These are phyloP conservation scores for Pimpla rufipes DNA, from an alignment of 2,888 invertebrate species.

Conservation along the genomic window DNA sequence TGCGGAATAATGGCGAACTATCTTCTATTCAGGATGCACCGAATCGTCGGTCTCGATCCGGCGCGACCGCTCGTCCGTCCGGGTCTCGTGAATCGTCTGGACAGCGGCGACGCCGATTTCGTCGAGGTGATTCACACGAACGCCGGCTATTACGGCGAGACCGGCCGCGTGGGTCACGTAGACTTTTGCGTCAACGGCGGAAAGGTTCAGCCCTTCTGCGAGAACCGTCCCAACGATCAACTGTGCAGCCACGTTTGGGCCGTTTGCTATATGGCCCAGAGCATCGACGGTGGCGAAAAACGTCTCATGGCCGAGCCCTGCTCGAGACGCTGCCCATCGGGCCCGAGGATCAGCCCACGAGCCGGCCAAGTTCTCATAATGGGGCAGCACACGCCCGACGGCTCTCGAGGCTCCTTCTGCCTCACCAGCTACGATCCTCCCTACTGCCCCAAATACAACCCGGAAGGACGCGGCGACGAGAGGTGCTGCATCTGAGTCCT, in stretches of 20 bases:
- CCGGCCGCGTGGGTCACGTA: slow-evolving; percentile 90
- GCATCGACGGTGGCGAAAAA: slow-evolving; percentile 87
- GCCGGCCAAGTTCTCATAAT: slow-evolving; percentile 88
- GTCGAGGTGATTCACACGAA: slow-evolving; percentile 93
- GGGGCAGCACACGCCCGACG: slow-evolving; percentile 91
- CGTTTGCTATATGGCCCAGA: slow-evolving; percentile 93
- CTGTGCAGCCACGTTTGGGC: slow-evolving; percentile 93
- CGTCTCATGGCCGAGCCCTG: slow-evolving; percentile 89
- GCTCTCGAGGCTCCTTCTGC: slow-evolving; percentile 91
- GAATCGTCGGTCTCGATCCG: slow-evolving; percentile 92
- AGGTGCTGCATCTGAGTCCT: slow-evolving; percentile 88
- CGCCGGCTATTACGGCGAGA: slow-evolving; percentile 92
- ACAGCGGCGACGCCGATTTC: slow-evolving; percentile 91
- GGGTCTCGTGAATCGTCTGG: slow-evolving; percentile 88
- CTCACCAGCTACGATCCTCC: slow-evolving; percentile 89
- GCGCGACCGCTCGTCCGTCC: slow-evolving; percentile 91
- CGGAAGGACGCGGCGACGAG: slow-evolving; percentile 87
- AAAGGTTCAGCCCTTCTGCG: slow-evolving; percentile 91
- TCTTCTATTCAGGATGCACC: slow-evolving; percentile 90
- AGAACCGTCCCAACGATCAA: slow-evolving; percentile 90
- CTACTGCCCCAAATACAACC: slow-evolving; percentile 88
- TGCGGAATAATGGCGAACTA: slow-evolving; percentile 92
- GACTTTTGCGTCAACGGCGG: slow-evolving; percentile 94
- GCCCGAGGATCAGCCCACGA: slow-evolving; percentile 87
- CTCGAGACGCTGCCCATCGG: slow-evolving; percentile 90